Evolutionary conservation across 1,140 invertebrate genomes (phyloP).

Genomic region (Ctenoplectra terminalis): DNA sequence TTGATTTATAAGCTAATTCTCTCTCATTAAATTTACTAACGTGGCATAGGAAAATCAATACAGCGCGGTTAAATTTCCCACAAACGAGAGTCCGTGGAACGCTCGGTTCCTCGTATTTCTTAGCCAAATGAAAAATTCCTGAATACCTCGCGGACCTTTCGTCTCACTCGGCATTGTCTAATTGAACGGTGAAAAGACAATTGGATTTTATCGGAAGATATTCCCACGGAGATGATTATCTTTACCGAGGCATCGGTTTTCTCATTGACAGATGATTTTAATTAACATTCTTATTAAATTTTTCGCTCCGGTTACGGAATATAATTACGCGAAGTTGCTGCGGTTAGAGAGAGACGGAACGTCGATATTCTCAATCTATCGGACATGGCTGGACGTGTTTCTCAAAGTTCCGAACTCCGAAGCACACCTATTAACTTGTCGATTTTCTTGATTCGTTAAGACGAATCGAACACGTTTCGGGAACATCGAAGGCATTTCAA

Average conservation of each 20-base stretch:
- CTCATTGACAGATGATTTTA: background rate
- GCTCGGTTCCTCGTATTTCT: background rate
- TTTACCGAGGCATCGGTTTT: background rate
- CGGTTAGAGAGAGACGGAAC: background rate
- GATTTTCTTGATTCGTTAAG: slow-evolving; percentile 14
- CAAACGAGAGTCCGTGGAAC: background rate
- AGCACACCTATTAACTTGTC: background rate
- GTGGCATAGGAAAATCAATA: slow-evolving; percentile 20
- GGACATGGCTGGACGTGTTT: slow-evolving; percentile 15
- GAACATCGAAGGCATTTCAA: background rate
- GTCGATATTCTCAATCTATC: slow-evolving; percentile 25
- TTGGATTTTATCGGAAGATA: background rate
- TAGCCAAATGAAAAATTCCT: slow-evolving; percentile 29
- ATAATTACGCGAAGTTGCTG: slow-evolving; percentile 8
- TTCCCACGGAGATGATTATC: background rate
- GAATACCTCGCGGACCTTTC: background rate
- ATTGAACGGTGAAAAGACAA: background rate
- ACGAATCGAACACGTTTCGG: background rate
- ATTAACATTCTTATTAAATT: slow-evolving; percentile 25
- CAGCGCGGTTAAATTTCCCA: slow-evolving; percentile 3
- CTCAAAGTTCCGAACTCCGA: background rate
- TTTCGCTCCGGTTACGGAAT: background rate
- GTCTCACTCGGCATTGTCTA: no score
- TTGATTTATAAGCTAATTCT: slow-evolving; percentile 34
- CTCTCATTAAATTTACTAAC: slow-evolving; percentile 13